phyloP scores from a whole-genome alignment of 2,797 vertebrate species.

The Arrhamphus sclerolepis region DNA sequence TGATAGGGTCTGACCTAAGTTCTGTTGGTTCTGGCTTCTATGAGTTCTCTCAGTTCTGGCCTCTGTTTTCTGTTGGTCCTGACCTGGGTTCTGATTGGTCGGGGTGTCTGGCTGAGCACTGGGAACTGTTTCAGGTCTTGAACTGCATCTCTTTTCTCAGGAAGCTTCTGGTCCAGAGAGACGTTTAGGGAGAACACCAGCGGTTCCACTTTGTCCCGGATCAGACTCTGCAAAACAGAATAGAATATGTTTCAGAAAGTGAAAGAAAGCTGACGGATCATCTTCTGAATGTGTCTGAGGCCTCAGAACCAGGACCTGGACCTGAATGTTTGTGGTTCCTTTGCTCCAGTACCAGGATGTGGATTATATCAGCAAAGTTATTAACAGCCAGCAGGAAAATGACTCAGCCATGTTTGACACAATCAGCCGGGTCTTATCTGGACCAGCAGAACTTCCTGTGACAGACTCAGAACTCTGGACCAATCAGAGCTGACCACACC shows the following conservation, averaged over 20 bases:
- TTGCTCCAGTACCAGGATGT: constrained; percentile 18
- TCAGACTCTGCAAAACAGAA: constrained; percentile 37
- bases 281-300: background rate
- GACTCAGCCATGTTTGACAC: background rate
- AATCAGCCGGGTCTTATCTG: background rate
- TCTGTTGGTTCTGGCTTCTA: background rate
- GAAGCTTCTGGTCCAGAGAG: constrained; percentile 41
- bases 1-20: background rate
- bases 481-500: background rate
- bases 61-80: background rate
- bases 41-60: background rate
- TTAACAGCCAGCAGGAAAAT: constrained; percentile 6
- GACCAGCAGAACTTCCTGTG: constrained; percentile 22
- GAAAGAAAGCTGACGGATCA: too few relatives aligned
- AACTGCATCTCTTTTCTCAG: constrained; percentile 2
- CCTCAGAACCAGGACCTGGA: background rate
- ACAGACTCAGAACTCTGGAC: background rate
- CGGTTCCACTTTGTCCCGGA: constrained; percentile 60
- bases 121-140: constrained; percentile 54
- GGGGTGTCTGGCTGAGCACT: constrained; percentile 44
- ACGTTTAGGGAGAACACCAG: constrained; percentile 62
- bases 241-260: background rate
- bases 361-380: constrained; percentile 21
- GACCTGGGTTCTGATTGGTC: constrained; percentile 53
- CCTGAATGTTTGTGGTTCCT: constrained; percentile 4